Conservation (phyloP, 2,888 invertebrate genomes). For the Deilephila elpenor region DNA sequence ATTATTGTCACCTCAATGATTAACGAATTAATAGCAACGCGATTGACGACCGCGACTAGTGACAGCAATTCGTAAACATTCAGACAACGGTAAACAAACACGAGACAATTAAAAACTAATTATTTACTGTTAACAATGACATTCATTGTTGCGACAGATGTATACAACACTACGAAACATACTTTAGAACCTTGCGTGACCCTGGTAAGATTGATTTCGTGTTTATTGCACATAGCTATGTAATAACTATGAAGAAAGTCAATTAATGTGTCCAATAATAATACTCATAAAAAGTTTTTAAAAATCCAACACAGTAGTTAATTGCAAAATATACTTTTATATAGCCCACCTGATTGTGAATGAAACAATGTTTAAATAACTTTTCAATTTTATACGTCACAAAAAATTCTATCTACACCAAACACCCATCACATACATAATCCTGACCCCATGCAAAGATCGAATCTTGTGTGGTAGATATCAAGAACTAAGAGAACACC, state of each 20-base stretch:
- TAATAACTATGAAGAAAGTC: background rate
- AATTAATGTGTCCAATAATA: background rate
- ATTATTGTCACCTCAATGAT: background rate
- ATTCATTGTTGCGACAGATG: conserved; percentile 12
- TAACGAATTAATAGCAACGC: background rate
- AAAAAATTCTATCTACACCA: too few relatives aligned
- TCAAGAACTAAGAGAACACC: too few relatives aligned
- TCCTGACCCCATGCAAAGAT: too few relatives aligned
- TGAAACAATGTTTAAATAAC: too few relatives aligned
- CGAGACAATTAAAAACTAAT: conserved; percentile 18
- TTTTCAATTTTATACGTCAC: too few relatives aligned
- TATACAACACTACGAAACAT: background rate
- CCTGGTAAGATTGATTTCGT: background rate
- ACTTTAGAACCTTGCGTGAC: background rate
- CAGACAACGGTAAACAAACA: conserved; percentile 22
- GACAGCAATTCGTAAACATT: conserved; percentile 20
- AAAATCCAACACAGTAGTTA: background rate
- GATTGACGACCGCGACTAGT: background rate
- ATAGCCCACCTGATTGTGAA: background rate
- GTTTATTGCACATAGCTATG: background rate
- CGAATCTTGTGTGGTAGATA: too few relatives aligned
- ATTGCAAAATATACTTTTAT: background rate
- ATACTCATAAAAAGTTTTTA: background rate
- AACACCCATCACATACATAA: too few relatives aligned
- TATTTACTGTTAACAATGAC: conserved; percentile 24